Evolutionary conservation across 2,797 vertebrate genomes (phyloP).

Genomic region (Sebastes vulpes): DNA sequence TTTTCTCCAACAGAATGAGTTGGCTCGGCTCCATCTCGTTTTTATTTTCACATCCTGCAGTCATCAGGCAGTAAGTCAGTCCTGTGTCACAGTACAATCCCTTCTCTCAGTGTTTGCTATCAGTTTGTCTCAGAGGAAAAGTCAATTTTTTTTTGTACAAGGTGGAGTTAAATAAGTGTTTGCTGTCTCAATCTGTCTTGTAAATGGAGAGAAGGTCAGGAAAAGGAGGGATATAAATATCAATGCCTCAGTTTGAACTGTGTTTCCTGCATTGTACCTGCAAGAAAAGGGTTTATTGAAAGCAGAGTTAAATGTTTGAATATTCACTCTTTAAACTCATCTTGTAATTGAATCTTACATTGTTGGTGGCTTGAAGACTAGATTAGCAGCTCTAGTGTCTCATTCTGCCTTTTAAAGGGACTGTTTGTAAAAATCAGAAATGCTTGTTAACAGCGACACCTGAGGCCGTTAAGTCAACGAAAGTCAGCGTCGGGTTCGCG

Average conservation of each 20-base stretch:
- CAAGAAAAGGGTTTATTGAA: neutral
- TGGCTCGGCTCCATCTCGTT: neutral
- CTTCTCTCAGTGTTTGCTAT: neutral
- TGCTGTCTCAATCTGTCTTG: neutral
- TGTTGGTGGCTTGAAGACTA: too few relatives aligned
- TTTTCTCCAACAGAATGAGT: neutral
- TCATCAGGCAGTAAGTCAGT: neutral
- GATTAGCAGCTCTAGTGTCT: neutral
- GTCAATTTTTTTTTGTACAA: neutral
- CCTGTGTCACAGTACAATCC: neutral
- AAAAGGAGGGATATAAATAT: neutral
- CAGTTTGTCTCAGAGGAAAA: slow-evolving; percentile 5
- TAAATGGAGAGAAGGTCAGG: slow-evolving; percentile 4
- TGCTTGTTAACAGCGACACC: too few relatives aligned
- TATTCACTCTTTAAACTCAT: neutral
- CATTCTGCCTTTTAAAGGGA: too few relatives aligned
- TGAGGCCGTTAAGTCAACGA: too few relatives aligned
- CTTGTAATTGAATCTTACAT: too few relatives aligned
- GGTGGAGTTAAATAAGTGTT: slow-evolving; percentile 3
- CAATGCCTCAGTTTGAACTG: too few relatives aligned
- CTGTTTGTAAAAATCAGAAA: too few relatives aligned
- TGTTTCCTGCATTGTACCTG: too few relatives aligned
- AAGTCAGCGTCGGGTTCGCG: too few relatives aligned
- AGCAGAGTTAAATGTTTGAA: neutral
- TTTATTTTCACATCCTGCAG: too few relatives aligned